Evolutionary conservation across 1,140 invertebrate genomes (phyloP), one percentile per base, ranked within the genome.

Genomic region (Chlorops oryzae): DNA sequence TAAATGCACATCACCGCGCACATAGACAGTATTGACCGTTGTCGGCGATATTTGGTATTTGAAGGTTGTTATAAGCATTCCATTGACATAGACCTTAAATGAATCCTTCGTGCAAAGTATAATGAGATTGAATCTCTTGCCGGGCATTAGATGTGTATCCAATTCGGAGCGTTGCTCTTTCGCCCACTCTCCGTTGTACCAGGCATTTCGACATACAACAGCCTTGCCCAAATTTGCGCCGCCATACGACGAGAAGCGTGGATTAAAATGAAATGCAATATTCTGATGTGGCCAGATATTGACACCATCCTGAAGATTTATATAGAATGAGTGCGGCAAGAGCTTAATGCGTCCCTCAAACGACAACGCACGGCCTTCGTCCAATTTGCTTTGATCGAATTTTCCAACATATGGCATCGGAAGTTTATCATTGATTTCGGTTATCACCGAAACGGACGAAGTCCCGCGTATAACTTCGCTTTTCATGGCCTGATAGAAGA

Each of bases 251-350:
- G 66, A 70, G 65, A 84, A 84, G 40, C 82, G 73, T 9, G 82
- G 81, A 70, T 84, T 84, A 42, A 85, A 66, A 66, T 84, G 83
- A 56, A 84, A 72, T 23, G 77, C 74, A 35, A 84, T 80, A 15
- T 70, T 61, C 7, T 81, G 79, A 74, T 82, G 80, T 2, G 82
- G 82, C 73, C 81, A 83, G 42, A 80, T 72, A 20, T 76, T 73
- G 47, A 76, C 70, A 5, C 79, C 79, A 47, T 78, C 75, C 60
- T 85, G 82, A 34, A 87, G 64, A 74, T 86, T 86, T 21, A 87
- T 73, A 54, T 78, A 80, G 64, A 87, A 85, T 55, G 80, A 80
- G 50, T 82, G 76, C 18, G 81, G 82, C 28, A 84, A 67, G 21
- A 84, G 63, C 58, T 82, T 82, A 22, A 84, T 72, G 58, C 76